Conservation (phyloP, 2,797 vertebrate species). For the Sciurus vulgaris region DNA sequence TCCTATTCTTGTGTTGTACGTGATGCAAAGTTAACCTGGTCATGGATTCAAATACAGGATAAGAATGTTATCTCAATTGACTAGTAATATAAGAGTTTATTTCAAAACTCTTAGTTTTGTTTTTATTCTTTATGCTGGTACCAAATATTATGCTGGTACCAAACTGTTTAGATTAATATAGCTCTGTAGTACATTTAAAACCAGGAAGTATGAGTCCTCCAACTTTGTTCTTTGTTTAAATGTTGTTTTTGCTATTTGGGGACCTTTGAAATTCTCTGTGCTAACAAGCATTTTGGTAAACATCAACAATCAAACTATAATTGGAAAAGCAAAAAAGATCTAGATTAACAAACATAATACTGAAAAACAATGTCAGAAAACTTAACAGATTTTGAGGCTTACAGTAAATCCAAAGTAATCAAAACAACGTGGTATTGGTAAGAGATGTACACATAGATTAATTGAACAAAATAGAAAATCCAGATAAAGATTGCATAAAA, state of each 20-base stretch:
- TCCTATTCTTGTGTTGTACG: too few species aligned
- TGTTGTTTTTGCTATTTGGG: background rate
- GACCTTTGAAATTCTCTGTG: background rate
- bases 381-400: background rate
- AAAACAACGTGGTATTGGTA: background rate
- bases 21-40: too few species aligned
- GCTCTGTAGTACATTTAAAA: too few species aligned
- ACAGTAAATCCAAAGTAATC: background rate
- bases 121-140: background rate
- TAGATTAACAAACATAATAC: background rate
- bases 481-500: background rate
- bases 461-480: background rate
- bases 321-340: background rate
- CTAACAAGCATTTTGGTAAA: background rate
- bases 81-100: background rate
- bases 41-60: too few species aligned
- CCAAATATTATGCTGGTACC: background rate
- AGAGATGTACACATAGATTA: background rate
- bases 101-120: background rate
- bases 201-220: too few species aligned
- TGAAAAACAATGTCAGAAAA: background rate
- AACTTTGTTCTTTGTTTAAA: background rate
- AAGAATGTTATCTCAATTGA: too few species aligned
- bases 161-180: background rate
- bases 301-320: background rate